Evolutionary conservation across 2,113 vertebrate genomes (phyloP).

Genomic region (Pitta sordida): DNA sequence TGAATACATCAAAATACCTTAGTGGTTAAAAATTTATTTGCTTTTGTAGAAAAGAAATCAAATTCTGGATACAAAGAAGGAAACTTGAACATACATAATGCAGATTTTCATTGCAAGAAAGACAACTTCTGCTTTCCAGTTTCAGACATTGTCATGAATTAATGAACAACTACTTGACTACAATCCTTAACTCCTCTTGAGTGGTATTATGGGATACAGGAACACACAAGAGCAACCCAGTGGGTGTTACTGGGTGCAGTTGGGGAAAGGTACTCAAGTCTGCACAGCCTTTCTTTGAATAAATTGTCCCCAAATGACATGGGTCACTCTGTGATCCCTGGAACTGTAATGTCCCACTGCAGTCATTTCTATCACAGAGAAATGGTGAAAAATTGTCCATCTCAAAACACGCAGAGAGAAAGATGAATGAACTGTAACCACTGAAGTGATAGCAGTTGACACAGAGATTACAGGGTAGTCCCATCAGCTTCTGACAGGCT

Average conservation of each 20-base stretch:
- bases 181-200: not conserved
- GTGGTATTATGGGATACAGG: not conserved
- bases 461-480: not conserved
- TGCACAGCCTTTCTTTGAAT: not conserved
- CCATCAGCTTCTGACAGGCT: not conserved
- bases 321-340: not conserved
- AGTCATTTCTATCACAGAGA: not conserved
- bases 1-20: not conserved
- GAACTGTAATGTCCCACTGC: not conserved
- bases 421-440: not conserved
- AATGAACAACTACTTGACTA: not conserved
- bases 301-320: not conserved
- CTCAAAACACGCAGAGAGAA: not conserved
- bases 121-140: not conserved
- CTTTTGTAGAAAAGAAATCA: not conserved
- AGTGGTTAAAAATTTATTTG: not conserved
- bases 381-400: not conserved
- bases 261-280: not conserved
- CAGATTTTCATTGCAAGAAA: not conserved
- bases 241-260: not conserved
- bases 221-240: not conserved
- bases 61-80: not conserved
- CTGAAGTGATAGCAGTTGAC: not conserved
- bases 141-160: not conserved
- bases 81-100: not conserved